Percentiles rank a stretch among this genome's conserved stretches.
phyloP scores from a whole-genome alignment of 2,797 vertebrate genomes.

The Neomorphus geoffroyi region DNA sequence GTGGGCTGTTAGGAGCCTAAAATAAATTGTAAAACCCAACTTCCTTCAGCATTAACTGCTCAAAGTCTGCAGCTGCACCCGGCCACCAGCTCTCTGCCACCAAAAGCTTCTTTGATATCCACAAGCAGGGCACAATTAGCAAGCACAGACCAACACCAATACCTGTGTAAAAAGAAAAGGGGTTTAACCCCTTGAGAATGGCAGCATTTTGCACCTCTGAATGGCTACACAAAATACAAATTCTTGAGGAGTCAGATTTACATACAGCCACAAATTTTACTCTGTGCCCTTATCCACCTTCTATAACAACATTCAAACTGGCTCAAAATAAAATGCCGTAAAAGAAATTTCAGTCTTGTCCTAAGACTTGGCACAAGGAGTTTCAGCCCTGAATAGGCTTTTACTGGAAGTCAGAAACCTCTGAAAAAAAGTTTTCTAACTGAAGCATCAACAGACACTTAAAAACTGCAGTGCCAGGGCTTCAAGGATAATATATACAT shows the following conservation, averaged over 20 bases:
- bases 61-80: background rate
- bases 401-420: background rate
- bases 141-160: background rate
- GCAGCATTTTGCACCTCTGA: background rate
- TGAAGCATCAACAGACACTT: background rate
- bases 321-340: background rate
- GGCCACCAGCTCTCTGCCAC: background rate
- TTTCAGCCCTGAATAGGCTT: slow-evolving; percentile 24
- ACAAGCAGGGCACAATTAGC: background rate
- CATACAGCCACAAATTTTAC: background rate
- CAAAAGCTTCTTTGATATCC: background rate
- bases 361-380: background rate
- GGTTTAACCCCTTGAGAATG: background rate
- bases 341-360: background rate
- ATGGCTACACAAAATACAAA: background rate
- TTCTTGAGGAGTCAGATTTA: background rate
- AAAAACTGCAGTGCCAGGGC: background rate
- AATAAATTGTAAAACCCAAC: background rate
- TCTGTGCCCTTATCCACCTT: background rate
- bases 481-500: background rate
- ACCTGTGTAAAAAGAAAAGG: background rate
- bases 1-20: background rate
- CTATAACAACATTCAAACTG: background rate
- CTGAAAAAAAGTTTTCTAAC: background rate
- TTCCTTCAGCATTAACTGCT: background rate